These are phyloP conservation scores for Characodon lateralis DNA, from an alignment of 2,797 vertebrate genomes.

Conservation along the genomic window DNA sequence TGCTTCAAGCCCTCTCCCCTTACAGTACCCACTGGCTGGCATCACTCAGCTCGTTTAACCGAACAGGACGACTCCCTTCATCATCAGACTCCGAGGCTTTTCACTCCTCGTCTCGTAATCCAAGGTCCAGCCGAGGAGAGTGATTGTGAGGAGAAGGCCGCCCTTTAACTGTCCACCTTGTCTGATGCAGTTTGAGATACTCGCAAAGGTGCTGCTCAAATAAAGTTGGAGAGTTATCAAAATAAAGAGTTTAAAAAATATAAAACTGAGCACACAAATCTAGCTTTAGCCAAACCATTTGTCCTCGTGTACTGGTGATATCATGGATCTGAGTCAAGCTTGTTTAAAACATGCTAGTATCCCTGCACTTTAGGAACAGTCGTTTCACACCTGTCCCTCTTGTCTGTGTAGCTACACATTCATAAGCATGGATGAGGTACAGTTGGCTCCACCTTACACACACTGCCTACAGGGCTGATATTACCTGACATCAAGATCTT, in stretches of 20 bases:
- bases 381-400: slow-evolving; percentile 23
- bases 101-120: slow-evolving; percentile 36
- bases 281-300: slow-evolving; percentile 20
- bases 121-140: slow-evolving; percentile 46
- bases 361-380: slow-evolving; percentile 12
- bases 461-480: slow-evolving; percentile 33
- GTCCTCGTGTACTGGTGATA: slow-evolving; percentile 33
- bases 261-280: slow-evolving; percentile 43
- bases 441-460: slow-evolving; percentile 32
- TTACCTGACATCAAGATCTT: slow-evolving; percentile 22
- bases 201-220: slow-evolving; percentile 45
- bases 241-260: neutral
- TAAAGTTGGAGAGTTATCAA: neutral
- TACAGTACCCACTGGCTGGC: slow-evolving; percentile 47
- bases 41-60: slow-evolving; percentile 22
- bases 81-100: slow-evolving; percentile 36
- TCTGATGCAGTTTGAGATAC: slow-evolving; percentile 44
- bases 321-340: slow-evolving; percentile 41
- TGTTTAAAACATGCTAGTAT: slow-evolving; percentile 47
- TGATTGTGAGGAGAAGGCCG: slow-evolving; percentile 34
- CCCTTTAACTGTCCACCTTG: slow-evolving; percentile 27
- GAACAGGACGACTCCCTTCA: slow-evolving; percentile 23
- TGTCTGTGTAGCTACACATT: slow-evolving; percentile 52
- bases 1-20: slow-evolving; percentile 41
- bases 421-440: slow-evolving; percentile 65